These are phyloP conservation scores for Stegophylla sp. DNA, from an alignment of 2,888 invertebrate genomes.

Conservation along the genomic window DNA sequence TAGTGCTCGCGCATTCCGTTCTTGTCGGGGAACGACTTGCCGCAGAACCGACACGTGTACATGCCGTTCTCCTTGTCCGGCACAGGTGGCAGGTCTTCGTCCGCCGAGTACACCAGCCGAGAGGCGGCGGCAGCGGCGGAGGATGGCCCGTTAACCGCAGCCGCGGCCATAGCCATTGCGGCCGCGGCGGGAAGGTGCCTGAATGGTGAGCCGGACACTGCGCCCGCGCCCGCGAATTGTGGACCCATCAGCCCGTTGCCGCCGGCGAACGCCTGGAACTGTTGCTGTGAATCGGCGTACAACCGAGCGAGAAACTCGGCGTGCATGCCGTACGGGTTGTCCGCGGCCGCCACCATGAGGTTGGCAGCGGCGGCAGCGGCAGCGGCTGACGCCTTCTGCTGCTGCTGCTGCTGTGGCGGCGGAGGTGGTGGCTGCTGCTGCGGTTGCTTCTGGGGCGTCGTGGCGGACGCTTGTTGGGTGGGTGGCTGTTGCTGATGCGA, in stretches of 20 bases:
- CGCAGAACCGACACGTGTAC: constrained; percentile 76
- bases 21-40: constrained; percentile 71
- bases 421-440: not conserved
- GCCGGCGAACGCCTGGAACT: constrained; percentile 62
- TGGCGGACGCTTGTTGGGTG: not conserved
- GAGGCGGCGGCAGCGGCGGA: too few species aligned
- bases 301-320: constrained; percentile 80
- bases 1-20: constrained; percentile 76
- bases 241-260: constrained; percentile 64
- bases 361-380: constrained; percentile 64
- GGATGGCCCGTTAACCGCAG: constrained; percentile 67
- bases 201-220: constrained; percentile 29
- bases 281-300: constrained; percentile 72
- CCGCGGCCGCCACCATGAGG: constrained; percentile 67
- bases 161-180: constrained; percentile 62
- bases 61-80: constrained; percentile 72
- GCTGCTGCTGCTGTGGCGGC: not conserved
- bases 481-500: not conserved
- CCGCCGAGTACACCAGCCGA: constrained; percentile 70
- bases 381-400: not conserved
- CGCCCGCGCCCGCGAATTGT: constrained; percentile 61
- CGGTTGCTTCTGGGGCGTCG: not conserved
- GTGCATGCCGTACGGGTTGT: constrained; percentile 71
- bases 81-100: constrained; percentile 72
- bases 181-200: constrained; percentile 28